phyloP scores from a whole-genome alignment of 1,140 invertebrate species.

The Phenacoccus solenopsis region DNA sequence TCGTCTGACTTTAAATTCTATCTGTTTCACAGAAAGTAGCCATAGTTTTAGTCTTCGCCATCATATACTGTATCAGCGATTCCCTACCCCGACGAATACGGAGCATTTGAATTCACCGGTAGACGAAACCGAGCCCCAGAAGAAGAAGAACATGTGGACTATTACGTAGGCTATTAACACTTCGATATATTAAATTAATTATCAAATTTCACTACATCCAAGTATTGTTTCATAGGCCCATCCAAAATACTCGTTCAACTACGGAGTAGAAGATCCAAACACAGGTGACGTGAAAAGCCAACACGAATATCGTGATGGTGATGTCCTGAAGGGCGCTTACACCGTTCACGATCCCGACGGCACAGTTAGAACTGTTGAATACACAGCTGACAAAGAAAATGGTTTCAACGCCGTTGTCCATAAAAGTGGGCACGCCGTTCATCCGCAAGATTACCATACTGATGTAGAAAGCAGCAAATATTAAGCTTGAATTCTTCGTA shows the following conservation, averaged over 20 bases:
- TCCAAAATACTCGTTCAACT: conserved; percentile 52
- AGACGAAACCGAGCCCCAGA: background rate
- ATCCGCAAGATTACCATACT: conserved; percentile 26
- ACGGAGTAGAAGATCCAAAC: conserved; percentile 51
- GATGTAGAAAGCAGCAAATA: background rate
- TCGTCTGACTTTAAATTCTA: too few relatives aligned
- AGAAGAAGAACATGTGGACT: conserved; percentile 23
- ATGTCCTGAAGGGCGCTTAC: conserved; percentile 36
- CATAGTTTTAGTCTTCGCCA: background rate
- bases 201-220: background rate
- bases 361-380: conserved; percentile 41
- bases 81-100: background rate
- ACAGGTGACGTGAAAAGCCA: conserved; percentile 41
- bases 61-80: background rate
- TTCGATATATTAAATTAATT: background rate
- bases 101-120: background rate
- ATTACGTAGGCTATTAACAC: conserved; percentile 18
- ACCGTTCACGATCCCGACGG: conserved; percentile 38
- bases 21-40: background rate
- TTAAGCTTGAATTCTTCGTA: background rate
- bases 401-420: conserved; percentile 40
- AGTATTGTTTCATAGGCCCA: conserved; percentile 36
- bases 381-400: conserved; percentile 55
- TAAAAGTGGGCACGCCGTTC: conserved; percentile 42
- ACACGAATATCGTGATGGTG: conserved; percentile 27